Conservation (phyloP, 2,113 vertebrate species). For the Delphinus delphis region DNA sequence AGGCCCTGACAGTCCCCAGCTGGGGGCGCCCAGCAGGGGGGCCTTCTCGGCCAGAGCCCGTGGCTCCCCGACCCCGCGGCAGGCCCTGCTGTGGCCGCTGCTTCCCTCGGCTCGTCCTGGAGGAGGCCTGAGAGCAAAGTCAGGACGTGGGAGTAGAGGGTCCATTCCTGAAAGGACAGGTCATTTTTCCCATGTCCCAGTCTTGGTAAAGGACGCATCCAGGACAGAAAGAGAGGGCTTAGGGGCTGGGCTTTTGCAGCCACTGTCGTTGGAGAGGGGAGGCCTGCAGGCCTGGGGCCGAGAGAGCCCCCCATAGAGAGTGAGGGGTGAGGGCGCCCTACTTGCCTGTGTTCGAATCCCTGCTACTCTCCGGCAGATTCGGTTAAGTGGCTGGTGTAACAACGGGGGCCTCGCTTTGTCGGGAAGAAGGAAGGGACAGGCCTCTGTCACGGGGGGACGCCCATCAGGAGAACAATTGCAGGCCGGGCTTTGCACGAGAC, state of each 20-base stretch:
- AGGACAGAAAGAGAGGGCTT: too few relatives aligned
- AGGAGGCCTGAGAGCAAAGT: too few relatives aligned
- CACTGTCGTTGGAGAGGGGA: neutral
- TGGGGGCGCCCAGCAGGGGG: accelerated
- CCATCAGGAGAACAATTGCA: accelerated
- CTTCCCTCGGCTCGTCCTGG: accelerated
- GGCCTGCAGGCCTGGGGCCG: neutral
- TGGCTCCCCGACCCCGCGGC: accelerated
- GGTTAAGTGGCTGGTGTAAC: neutral
- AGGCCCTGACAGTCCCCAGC: accelerated
- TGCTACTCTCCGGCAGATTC: neutral
- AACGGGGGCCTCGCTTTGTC: neutral
- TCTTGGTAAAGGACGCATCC: neutral
- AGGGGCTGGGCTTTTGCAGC: neutral
- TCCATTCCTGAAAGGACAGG: accelerated
- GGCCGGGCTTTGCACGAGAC: neutral
- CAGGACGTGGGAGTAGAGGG: too few relatives aligned
- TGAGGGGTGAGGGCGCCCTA: accelerated
- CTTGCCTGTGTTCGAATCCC: accelerated
- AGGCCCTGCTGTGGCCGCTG: accelerated
- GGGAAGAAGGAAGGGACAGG: neutral
- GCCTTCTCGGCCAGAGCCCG: accelerated
- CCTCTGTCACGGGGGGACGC: neutral
- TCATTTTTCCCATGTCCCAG: neutral
- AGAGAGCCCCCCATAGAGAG: neutral